Conservation (phyloP, 2,888 invertebrate genomes). For the Tinea pellionella region DNA sequence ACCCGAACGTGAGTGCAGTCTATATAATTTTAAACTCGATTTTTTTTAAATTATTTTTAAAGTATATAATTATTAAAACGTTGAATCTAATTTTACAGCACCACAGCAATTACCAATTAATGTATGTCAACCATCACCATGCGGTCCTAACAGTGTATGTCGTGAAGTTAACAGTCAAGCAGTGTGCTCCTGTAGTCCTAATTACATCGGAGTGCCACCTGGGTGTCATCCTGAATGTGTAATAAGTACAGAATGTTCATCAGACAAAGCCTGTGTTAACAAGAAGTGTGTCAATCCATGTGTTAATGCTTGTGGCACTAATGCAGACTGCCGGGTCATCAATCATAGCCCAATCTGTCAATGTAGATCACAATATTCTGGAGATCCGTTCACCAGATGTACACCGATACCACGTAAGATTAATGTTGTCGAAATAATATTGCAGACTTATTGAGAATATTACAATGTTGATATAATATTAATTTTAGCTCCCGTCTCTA, state of each 20-base stretch:
- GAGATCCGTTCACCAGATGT: slow-evolving; percentile 75
- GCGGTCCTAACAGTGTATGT: slow-evolving; percentile 82
- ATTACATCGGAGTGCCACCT: slow-evolving; percentile 78
- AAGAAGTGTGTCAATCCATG: slow-evolving; percentile 85
- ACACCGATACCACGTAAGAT: slow-evolving; percentile 65
- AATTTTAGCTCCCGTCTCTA: slow-evolving; percentile 48
- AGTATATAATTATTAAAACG: neutral
- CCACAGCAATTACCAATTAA: slow-evolving; percentile 38
- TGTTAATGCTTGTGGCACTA: slow-evolving; percentile 74
- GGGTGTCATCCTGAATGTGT: slow-evolving; percentile 83
- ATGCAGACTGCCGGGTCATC: slow-evolving; percentile 78
- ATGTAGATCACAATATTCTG: slow-evolving; percentile 73
- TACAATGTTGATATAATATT: no score
- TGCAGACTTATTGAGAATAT: no score
- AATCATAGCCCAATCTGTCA: slow-evolving; percentile 85
- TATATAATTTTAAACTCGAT: neutral
- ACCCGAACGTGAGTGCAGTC: slow-evolving; percentile 61
- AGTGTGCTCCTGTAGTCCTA: slow-evolving; percentile 79
- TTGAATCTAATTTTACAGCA: slow-evolving; percentile 27
- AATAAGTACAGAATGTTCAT: slow-evolving; percentile 79
- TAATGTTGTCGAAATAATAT: neutral
- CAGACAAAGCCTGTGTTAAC: slow-evolving; percentile 78
- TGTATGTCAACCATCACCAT: slow-evolving; percentile 78
- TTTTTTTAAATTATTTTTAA: neutral
- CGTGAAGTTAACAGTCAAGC: slow-evolving; percentile 78